Evolutionary conservation across 2,888 invertebrate genomes (phyloP).

Genomic region (Patella pellucida): DNA sequence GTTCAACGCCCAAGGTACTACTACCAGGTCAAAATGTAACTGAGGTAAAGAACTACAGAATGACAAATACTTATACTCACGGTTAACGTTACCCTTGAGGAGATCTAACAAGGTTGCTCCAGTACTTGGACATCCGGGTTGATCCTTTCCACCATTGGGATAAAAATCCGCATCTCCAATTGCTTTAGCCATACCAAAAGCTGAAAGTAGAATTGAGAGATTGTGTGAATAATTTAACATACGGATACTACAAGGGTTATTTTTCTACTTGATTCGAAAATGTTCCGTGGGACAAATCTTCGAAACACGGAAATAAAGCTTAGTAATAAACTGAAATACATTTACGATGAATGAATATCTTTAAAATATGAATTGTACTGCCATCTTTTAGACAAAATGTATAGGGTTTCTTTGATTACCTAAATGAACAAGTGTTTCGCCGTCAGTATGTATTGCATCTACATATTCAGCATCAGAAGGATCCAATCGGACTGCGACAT

Average conservation of each 20-base stretch:
- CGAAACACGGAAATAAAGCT: too few relatives aligned
- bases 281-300: too few relatives aligned
- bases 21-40: too few relatives aligned
- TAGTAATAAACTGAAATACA: neutral
- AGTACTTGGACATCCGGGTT: conserved; percentile 64
- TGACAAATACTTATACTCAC: neutral
- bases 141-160: conserved; percentile 66
- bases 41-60: too few relatives aligned
- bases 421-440: conserved; percentile 16
- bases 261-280: too few relatives aligned
- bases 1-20: too few relatives aligned
- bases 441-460: conserved; percentile 91
- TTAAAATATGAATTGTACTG: too few relatives aligned
- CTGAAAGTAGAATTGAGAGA: conserved; percentile 17
- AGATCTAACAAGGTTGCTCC: neutral
- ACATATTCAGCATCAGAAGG: conserved; percentile 86
- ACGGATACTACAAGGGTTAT: too few relatives aligned
- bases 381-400: too few relatives aligned
- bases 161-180: conserved; percentile 67
- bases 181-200: conserved; percentile 51
- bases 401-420: neutral
- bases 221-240: too few relatives aligned
- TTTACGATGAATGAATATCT: too few relatives aligned
- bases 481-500: conserved; percentile 83
- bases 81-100: neutral